Conservation (phyloP, 1,140 invertebrate species). For the Camponotus vicinus region DNA sequence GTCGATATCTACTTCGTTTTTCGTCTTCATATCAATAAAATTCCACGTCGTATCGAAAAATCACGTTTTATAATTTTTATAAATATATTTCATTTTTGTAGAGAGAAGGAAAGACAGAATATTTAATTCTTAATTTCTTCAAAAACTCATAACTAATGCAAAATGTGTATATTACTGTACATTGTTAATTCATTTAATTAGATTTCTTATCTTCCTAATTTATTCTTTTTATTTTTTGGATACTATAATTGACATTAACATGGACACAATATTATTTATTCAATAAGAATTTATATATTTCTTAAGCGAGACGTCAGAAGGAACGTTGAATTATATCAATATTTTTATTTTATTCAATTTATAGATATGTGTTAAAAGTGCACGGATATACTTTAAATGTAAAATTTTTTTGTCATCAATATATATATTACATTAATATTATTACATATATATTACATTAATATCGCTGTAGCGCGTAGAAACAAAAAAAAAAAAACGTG, state of each 20-base stretch:
- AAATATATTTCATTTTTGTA: background rate
- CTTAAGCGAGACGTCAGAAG: background rate
- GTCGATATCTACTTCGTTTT: background rate
- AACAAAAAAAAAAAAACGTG: constrained; percentile 23
- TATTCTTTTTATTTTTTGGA: background rate
- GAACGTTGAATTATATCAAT: background rate
- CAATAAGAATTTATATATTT: constrained; percentile 14
- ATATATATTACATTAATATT: background rate
- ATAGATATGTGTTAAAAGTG: background rate
- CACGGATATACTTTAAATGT: background rate
- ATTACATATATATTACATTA: too few species aligned
- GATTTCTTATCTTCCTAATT: background rate
- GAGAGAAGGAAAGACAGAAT: background rate
- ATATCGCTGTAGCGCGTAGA: background rate
- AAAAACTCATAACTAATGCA: background rate
- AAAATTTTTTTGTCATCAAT: constrained; percentile 6
- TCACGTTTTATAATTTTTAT: background rate
- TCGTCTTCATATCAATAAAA: background rate
- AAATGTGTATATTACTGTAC: background rate
- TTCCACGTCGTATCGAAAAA: background rate
- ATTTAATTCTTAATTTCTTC: constrained; percentile 18
- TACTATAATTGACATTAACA: background rate
- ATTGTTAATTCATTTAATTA: background rate
- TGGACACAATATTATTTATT: background rate
- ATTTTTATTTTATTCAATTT: background rate